Evolutionary conservation across 1,140 invertebrate species (phyloP), one percentile per base, ranked within the genome.

Genomic region (Campoletis sonorensis): DNA sequence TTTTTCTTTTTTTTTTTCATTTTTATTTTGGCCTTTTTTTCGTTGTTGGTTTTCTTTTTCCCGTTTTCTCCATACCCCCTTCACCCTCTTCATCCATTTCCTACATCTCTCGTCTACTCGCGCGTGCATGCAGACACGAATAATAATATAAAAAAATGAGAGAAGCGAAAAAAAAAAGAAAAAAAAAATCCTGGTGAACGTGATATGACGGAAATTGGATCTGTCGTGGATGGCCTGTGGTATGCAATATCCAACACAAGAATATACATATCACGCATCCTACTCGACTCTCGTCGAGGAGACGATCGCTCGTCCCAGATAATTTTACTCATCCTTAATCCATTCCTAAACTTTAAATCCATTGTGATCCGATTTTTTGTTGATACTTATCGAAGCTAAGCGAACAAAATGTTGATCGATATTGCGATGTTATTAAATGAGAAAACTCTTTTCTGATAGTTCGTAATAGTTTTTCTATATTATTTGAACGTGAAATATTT

Each of bases 141-240:
- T 27, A 67, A 67, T 23, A n/a, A n/a, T n/a, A n/a, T n/a, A 67
- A 27, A 67, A 67, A 67, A 67, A 10, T 54, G 54, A 45, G 40
- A 45, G 8, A 11, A 10, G 54, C 5, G 40, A 45, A 1, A 11
- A 10, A 1, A 45, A 10, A 11, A 45, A 13, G 40, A 45, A 11
- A 45, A 77, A 77, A 21, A 21, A 61, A 16, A 77, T 77, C 64
- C 27, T n/a, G 30, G 49, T n/a, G 54, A 21, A 64, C 30, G 75
- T 64, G 30, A 77, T 77, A 64, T 77, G 30, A 77, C 75, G 75
- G 75, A 64, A 77, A 77, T 77, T 77, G 51, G 54, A 77, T 77
- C 75, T 77, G 75, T 77, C 30, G 16, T 64, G 33, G 75, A 64
- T 64, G 40, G 75, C 54, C 15, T 37, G 54, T 30, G 54, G 75